These are phyloP conservation scores for Pangasius mekongensis DNA, from an alignment of 2,797 vertebrate species.

Conservation along the genomic window DNA sequence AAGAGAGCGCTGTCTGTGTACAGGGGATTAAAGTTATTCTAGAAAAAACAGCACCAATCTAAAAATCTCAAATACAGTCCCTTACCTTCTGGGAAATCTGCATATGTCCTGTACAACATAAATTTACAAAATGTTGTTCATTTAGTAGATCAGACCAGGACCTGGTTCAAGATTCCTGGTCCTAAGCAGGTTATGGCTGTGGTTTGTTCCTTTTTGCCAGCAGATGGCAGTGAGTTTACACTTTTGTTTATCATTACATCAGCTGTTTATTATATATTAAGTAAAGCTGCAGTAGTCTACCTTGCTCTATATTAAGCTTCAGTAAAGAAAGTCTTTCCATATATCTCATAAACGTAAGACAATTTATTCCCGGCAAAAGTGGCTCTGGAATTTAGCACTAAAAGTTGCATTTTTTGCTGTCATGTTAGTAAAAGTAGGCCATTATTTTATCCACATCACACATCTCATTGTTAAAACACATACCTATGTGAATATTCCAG, in stretches of 20 bases:
- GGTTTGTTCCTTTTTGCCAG: not conserved
- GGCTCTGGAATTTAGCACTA: not conserved
- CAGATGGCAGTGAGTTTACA: constrained; percentile 5
- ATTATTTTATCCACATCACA: not conserved
- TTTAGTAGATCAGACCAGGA: not conserved
- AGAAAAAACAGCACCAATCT: not conserved
- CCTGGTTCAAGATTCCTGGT: not conserved
- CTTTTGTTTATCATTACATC: not conserved
- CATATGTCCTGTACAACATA: not conserved
- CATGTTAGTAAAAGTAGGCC: not conserved
- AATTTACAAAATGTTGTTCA: not conserved
- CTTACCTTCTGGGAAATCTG: not conserved
- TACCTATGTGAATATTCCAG: not conserved
- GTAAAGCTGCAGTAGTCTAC: not conserved
- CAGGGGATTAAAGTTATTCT: not conserved
- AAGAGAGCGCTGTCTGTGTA: not conserved
- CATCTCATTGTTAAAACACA: not conserved
- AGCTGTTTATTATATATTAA: not conserved
- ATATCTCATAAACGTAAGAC: not conserved
- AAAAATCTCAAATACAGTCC: not conserved
- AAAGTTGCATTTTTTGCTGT: not conserved
- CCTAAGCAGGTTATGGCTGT: not conserved
- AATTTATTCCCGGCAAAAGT: not conserved
- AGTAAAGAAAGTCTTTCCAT: not conserved
- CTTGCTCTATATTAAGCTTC: not conserved